Evolutionary conservation across 2,113 vertebrate species (phyloP).

Genomic region (Gyps fulvus): DNA sequence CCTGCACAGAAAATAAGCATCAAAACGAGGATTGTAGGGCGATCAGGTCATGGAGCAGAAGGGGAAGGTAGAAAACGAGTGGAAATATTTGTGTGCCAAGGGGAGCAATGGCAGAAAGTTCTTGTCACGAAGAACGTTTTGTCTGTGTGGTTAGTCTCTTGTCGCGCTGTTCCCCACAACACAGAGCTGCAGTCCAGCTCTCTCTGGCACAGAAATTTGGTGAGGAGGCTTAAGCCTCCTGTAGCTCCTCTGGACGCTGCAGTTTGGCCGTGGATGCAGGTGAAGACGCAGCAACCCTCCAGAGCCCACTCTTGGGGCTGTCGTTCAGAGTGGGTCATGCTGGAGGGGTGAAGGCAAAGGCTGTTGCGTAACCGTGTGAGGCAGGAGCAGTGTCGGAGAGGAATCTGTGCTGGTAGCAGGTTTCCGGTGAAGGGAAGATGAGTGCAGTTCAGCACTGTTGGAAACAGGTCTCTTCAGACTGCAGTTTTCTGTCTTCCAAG

Average conservation of each 20-base stretch:
- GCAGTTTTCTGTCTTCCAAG: not conserved
- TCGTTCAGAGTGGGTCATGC: fast-evolving
- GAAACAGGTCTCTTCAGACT: not conserved
- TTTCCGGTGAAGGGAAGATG: not conserved
- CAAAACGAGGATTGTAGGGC: not conserved
- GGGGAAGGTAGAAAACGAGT: not conserved
- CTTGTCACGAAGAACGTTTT: fast-evolving
- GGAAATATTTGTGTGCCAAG: not conserved
- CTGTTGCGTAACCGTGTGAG: not conserved
- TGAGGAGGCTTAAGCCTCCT: not conserved
- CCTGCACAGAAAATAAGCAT: not conserved
- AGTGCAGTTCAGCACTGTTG: not conserved
- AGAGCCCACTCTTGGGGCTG: not conserved
- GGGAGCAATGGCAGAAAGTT: not conserved
- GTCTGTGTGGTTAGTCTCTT: not conserved
- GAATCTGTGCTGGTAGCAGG: not conserved
- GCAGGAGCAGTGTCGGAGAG: not conserved
- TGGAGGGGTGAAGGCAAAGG: not conserved
- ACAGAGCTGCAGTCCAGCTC: not conserved
- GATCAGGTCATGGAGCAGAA: not conserved
- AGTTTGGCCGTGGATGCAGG: not conserved
- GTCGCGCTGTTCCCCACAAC: not conserved
- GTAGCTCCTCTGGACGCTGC: not conserved
- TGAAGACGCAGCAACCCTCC: fast-evolving
- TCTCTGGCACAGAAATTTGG: not conserved